Evolutionary conservation across 1,140 invertebrate species (phyloP).

Genomic region (Lordiphosa mommai): DNA sequence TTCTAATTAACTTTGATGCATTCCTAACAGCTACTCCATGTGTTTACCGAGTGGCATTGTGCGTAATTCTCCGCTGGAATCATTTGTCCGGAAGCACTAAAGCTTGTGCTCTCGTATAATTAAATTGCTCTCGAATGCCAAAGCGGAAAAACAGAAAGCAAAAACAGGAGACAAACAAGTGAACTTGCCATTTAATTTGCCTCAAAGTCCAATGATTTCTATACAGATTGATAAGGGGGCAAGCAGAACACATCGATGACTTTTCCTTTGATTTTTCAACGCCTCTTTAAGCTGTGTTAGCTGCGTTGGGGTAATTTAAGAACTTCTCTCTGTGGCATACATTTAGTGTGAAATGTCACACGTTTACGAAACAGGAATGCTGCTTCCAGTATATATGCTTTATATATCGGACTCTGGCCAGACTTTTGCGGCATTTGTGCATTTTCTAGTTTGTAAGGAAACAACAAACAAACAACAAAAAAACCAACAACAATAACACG

Average conservation of each 20-base stretch:
- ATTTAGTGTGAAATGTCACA: slow-evolving; percentile 5
- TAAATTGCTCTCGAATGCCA: slow-evolving; percentile 52
- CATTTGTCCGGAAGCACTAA: slow-evolving; percentile 71
- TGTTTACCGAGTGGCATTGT: slow-evolving; percentile 56
- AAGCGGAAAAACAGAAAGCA: slow-evolving; percentile 3
- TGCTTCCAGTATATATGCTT: background rate
- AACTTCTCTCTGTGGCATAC: background rate
- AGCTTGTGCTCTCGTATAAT: slow-evolving; percentile 64
- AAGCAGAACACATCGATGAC: background rate
- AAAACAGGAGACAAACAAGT: slow-evolving; percentile 26
- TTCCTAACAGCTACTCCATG: slow-evolving; percentile 37
- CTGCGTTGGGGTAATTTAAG: slow-evolving; percentile 21
- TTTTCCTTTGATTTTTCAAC: slow-evolving; percentile 9
- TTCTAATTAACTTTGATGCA: slow-evolving; percentile 9
- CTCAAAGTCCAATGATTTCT: slow-evolving; percentile 49
- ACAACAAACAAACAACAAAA: background rate
- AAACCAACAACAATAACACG: slow-evolving; percentile 48
- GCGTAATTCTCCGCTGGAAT: slow-evolving; percentile 47
- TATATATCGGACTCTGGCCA: background rate
- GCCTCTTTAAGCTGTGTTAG: slow-evolving; percentile 15
- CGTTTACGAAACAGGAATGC: background rate
- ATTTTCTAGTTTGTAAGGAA: slow-evolving; percentile 37
- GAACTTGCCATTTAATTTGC: slow-evolving; percentile 68
- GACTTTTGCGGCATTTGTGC: slow-evolving; percentile 22
- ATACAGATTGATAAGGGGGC: slow-evolving; percentile 18